Evolutionary conservation across 2,113 vertebrate genomes (phyloP).

Genomic region (Pelodiscus sinensis): DNA sequence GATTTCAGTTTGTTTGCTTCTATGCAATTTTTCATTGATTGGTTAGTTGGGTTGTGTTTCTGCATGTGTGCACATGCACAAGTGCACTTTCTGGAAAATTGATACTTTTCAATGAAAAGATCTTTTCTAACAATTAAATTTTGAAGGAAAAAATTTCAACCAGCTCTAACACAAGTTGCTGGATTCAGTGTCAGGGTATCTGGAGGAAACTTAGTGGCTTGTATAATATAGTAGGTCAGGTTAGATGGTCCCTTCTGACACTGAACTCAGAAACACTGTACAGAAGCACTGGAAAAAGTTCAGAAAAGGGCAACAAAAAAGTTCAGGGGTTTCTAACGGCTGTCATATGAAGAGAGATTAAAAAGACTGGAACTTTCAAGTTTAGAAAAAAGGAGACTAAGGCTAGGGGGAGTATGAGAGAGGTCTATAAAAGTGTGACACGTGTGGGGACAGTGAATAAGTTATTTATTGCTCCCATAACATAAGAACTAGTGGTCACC

Average conservation of each 20-base stretch:
- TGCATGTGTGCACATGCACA: background rate
- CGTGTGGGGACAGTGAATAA: too few relatives aligned
- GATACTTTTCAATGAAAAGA: background rate
- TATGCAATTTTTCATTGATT: background rate
- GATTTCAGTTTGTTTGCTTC: background rate
- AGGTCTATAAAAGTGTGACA: too few relatives aligned
- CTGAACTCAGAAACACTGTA: background rate
- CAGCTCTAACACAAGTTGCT: background rate
- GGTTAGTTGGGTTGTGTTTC: too few relatives aligned
- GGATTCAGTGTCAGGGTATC: background rate
- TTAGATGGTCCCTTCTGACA: background rate
- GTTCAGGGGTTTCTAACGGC: too few relatives aligned
- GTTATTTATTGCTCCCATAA: too few relatives aligned
- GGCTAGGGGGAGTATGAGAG: too few relatives aligned
- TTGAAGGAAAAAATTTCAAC: background rate
- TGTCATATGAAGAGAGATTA: too few relatives aligned
- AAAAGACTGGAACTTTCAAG: too few relatives aligned
- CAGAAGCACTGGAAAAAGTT: background rate
- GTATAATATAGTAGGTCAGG: background rate
- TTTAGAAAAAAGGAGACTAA: too few relatives aligned
- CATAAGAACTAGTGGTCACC: too few relatives aligned
- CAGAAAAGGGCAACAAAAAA: too few relatives aligned
- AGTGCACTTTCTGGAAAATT: background rate
- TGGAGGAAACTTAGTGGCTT: too few relatives aligned
- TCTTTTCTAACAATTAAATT: background rate